Evolutionary conservation across 2,888 invertebrate genomes (phyloP).

Genomic region (Eurytoma californica): DNA sequence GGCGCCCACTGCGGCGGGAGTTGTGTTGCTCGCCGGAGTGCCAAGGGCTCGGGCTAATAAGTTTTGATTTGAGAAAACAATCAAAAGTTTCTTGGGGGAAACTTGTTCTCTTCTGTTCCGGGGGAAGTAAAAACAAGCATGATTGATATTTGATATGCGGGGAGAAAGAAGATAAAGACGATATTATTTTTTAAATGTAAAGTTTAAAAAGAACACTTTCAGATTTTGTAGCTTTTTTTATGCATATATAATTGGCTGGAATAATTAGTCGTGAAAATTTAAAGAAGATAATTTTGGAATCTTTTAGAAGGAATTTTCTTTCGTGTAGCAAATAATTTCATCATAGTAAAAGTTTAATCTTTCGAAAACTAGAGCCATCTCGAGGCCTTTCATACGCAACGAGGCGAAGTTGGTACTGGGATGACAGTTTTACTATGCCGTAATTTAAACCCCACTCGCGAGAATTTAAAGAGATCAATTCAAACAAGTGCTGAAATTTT

Average conservation of each 20-base stretch:
- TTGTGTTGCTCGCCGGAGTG: background rate
- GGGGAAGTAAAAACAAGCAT: background rate
- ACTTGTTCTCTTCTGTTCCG: background rate
- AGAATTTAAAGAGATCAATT: slow-evolving; percentile 50
- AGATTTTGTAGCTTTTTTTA: too few relatives aligned
- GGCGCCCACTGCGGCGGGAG: background rate
- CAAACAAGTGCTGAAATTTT: slow-evolving; percentile 38
- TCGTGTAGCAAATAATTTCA: background rate
- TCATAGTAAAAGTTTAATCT: slow-evolving; percentile 31
- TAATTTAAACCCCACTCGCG: slow-evolving; percentile 46
- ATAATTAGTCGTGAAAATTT: too few relatives aligned
- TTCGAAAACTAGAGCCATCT: slow-evolving; percentile 36
- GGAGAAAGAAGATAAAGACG: too few relatives aligned
- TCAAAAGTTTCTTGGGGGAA: slow-evolving; percentile 4
- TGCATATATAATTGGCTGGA: too few relatives aligned
- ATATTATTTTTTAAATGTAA: too few relatives aligned
- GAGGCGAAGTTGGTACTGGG: slow-evolving; percentile 25
- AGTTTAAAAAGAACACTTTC: too few relatives aligned
- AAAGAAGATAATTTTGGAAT: background rate
- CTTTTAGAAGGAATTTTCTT: background rate
- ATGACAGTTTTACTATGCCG: slow-evolving; percentile 53
- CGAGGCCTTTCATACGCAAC: slow-evolving; percentile 24
- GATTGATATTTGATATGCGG: too few relatives aligned
- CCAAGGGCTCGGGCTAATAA: background rate
- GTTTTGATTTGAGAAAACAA: slow-evolving; percentile 10